phyloP scores from a whole-genome alignment of 2,797 vertebrate genomes.

The Oreochromis grahami region DNA sequence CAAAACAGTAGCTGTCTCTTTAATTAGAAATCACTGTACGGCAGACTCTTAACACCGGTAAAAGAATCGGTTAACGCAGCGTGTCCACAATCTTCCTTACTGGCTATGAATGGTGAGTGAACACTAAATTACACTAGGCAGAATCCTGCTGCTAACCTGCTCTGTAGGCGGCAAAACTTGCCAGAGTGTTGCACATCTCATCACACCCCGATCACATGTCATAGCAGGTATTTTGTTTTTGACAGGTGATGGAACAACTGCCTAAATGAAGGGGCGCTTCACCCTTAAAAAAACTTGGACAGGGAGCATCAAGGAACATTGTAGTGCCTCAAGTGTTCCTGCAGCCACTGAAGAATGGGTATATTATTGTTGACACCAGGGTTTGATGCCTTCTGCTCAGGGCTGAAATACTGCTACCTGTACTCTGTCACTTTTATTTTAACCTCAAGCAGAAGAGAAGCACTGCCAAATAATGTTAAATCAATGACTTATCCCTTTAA shows the following conservation, averaged over 20 bases:
- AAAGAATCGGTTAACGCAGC: not conserved
- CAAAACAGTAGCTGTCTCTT: not conserved
- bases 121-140: not conserved
- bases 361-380: not conserved
- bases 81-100: not conserved
- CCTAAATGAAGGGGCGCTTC: not conserved
- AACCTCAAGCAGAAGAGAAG: slow-evolving; percentile 12
- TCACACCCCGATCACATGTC: not conserved
- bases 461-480: not conserved
- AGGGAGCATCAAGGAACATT: not conserved
- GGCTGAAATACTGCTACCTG: slow-evolving; percentile 8
- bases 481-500: not conserved
- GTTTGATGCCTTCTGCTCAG: not conserved
- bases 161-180: not conserved
- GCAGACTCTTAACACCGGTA: not conserved
- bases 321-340: not conserved
- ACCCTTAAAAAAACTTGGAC: not conserved
- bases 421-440: slow-evolving; percentile 22
- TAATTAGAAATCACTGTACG: not conserved
- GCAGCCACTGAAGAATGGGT: not conserved
- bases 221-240: not conserved
- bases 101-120: not conserved
- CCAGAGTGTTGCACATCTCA: not conserved
- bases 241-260: not conserved
- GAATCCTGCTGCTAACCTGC: not conserved